Evolutionary conservation across 2,888 invertebrate species (phyloP), one percentile per base, ranked within the genome.

Genomic region (Sinhomidia bicolor): DNA sequence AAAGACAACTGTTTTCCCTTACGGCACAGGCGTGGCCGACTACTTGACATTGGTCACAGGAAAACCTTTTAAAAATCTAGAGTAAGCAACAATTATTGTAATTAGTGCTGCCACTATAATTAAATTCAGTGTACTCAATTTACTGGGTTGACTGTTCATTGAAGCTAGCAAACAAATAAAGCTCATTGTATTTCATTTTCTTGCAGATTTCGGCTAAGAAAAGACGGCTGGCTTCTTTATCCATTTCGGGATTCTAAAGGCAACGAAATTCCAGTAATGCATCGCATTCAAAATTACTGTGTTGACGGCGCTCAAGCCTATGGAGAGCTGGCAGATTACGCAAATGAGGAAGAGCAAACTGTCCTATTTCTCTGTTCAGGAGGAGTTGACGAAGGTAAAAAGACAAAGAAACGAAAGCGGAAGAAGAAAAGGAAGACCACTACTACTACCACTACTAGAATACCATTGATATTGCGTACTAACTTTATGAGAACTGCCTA

Each of bases 331-430:
- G 2, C 29, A 26, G 85, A 82, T 3, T 90, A 76, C 41, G 12
- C 71, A 0, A 90, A 90, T 36, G 23, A 26, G 1, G 90, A 90
- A 44, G 26, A 71, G 23, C 82, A 89, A 51, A 88, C 88, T 10
- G 89, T 90, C 23, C 51, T 90, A 29, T 90, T 90, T 65, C 85
- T 89, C 26, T 90, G 90, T 36, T 89, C 89, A 12, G 90, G 90
- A 54, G 89, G 89, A 17, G 84, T 83, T 17, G 89, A 89, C 23
- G 85, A 86, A 90, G 88, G 90, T 86, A 88, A 60, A 62, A 79
- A 68, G 79, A 78, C 51, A 44, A 65, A 47, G 51, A 84, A 54
- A 32, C 41, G 71, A 54, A 68, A 51, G n/a, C 71, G 32, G 60
- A 82, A 82, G 54, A 60, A 74, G 23, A 79, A 79, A 4, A 79